Conservation (phyloP, 2,113 vertebrate species). For the Mustelus asterias region DNA sequence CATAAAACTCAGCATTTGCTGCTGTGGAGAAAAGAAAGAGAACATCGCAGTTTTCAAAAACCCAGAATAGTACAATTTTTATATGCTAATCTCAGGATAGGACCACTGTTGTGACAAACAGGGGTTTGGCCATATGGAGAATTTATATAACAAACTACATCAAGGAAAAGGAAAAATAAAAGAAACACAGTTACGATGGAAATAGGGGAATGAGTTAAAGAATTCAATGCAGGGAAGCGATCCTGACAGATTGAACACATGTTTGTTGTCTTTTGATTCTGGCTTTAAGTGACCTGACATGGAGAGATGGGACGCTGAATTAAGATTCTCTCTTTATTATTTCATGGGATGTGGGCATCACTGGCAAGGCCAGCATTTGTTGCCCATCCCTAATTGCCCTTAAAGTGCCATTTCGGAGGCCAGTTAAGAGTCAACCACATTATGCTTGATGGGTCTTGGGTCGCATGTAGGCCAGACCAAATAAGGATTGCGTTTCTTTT, state of each 20-base stretch:
- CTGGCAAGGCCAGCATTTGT: no score
- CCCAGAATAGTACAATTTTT: neutral
- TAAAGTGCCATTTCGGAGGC: no score
- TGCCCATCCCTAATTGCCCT: no score
- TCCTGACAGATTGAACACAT: neutral
- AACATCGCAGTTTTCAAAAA: neutral
- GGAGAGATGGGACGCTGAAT: neutral
- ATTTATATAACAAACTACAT: conserved; percentile 28
- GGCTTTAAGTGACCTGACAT: neutral
- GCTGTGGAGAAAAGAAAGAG: neutral
- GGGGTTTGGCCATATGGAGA: conserved; percentile 6
- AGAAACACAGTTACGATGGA: neutral
- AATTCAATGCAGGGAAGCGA: neutral
- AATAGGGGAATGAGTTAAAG: neutral
- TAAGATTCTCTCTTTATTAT: neutral
- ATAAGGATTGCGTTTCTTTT: no score
- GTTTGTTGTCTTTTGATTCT: neutral
- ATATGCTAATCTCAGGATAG: conserved; percentile 21
- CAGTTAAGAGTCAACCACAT: no score
- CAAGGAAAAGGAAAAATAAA: neutral
- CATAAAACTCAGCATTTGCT: neutral
- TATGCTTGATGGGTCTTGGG: no score
- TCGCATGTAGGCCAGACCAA: no score
- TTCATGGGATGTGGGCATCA: no score
- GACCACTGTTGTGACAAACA: neutral